These are phyloP conservation scores for Lycophotia porphyrea DNA, from an alignment of 2,888 invertebrate genomes.

Conservation along the genomic window DNA sequence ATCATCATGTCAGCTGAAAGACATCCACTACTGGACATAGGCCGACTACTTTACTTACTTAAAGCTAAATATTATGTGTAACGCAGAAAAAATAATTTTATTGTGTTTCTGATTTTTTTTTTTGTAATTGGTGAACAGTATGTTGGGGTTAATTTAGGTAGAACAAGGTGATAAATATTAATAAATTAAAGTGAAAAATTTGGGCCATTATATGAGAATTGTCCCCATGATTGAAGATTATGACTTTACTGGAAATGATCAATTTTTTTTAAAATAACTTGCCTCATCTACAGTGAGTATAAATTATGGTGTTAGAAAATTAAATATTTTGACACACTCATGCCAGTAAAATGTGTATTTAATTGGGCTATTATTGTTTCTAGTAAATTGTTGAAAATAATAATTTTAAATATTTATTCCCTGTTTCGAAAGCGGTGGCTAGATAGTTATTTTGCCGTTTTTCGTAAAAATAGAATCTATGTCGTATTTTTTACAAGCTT, in stretches of 20 bases:
- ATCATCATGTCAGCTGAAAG: no score
- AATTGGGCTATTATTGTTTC: neutral
- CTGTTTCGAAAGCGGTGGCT: neutral
- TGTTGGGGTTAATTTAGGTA: no score
- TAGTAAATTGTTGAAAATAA: neutral
- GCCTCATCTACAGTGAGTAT: neutral
- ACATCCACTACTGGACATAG: no score
- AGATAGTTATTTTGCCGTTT: neutral
- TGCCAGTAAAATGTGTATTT: slow-evolving; percentile 1
- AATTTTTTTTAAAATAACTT: neutral
- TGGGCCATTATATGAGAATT: no score
- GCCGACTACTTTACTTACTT: no score
- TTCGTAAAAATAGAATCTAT: neutral
- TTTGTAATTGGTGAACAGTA: neutral
- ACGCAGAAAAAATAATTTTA: no score
- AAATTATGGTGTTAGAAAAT: neutral
- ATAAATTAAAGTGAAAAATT: no score
- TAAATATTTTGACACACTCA: slow-evolving; percentile 1
- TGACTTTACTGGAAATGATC: no score
- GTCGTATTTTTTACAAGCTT: neutral
- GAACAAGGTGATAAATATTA: no score
- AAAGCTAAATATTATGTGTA: neutral
- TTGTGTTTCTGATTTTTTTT: no score
- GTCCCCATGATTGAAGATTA: no score
- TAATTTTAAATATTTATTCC: slow-evolving; percentile 1